A percentile compares a stretch with the other conserved stretches of the same genome.
phyloP scores from a whole-genome alignment of 2,888 invertebrate genomes.

The Zhuqinia jingwanae region DNA sequence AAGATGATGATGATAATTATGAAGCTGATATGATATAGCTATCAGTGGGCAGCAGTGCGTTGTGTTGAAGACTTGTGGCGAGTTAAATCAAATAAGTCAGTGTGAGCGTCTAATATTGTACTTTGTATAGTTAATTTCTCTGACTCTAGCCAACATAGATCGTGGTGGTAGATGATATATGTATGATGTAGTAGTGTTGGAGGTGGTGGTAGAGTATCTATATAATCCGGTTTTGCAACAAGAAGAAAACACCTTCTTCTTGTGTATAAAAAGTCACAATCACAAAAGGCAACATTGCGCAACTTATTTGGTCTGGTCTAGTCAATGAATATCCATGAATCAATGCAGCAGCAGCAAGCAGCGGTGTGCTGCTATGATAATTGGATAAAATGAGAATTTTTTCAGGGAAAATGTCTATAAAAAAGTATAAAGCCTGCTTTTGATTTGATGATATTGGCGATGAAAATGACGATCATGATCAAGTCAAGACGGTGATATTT shows the following conservation, averaged over 20 bases:
- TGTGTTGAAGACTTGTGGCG: slow-evolving; percentile 10
- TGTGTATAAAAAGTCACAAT: neutral
- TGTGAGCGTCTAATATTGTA: slow-evolving; percentile 43
- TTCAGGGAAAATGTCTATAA: slow-evolving; percentile 24
- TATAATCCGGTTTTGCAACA: slow-evolving; percentile 41
- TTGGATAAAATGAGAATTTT: slow-evolving; percentile 10
- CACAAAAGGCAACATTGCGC: slow-evolving; percentile 23
- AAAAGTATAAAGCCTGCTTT: slow-evolving; percentile 12
- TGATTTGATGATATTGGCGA: slow-evolving; percentile 36
- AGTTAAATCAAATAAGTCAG: slow-evolving; percentile 46
- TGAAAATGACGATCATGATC: neutral
- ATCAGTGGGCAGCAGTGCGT: slow-evolving; percentile 37
- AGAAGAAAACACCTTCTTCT: slow-evolving; percentile 32
- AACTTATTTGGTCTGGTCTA: slow-evolving; percentile 16
- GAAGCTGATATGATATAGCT: slow-evolving; percentile 34
- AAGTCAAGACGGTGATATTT: slow-evolving; percentile 18
- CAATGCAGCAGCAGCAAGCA: neutral
- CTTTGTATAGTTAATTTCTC: slow-evolving; percentile 14
- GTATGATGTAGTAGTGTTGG: slow-evolving; percentile 7
- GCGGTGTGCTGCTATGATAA: slow-evolving; percentile 1
- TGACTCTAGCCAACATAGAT: neutral
- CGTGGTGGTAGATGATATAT: neutral
- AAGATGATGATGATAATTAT: neutral
- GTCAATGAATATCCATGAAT: slow-evolving; percentile 43
- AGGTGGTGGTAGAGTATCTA: slow-evolving; percentile 20